phyloP scores from a whole-genome alignment of 2,113 vertebrate species.

The Candoia aspera region DNA sequence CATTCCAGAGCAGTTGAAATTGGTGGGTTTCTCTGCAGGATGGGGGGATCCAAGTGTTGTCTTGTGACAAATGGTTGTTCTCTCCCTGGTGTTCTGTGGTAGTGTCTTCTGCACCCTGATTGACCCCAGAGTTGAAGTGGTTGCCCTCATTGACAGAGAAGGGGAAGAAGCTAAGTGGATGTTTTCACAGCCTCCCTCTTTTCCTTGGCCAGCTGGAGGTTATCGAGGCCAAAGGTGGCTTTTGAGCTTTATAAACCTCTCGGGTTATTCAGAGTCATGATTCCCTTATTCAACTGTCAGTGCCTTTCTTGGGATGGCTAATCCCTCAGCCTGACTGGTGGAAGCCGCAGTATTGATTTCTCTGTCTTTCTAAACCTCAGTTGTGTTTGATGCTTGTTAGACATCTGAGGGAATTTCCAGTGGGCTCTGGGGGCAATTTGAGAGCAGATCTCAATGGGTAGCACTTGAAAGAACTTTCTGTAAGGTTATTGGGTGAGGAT shows the following conservation, averaged over 20 bases:
- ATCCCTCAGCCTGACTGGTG: slow-evolving; percentile 80
- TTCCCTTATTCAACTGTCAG: slow-evolving; percentile 72
- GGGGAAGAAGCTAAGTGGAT: slow-evolving; percentile 42
- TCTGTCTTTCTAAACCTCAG: slow-evolving; percentile 81
- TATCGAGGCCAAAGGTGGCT: slow-evolving; percentile 68
- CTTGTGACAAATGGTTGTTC: slow-evolving; percentile 5
- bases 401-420: slow-evolving; percentile 79
- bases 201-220: slow-evolving; percentile 66
- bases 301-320: slow-evolving; percentile 78
- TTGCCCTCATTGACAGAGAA: slow-evolving; percentile 54
- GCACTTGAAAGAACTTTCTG: slow-evolving; percentile 61
- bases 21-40: too few species aligned
- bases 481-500: slow-evolving; percentile 45
- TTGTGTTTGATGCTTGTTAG: slow-evolving; percentile 80
- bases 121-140: slow-evolving; percentile 36
- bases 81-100: slow-evolving; percentile 9
- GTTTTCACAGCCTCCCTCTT: slow-evolving; percentile 54
- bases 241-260: slow-evolving; percentile 77
- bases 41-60: background rate
- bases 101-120: background rate
- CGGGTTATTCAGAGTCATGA: slow-evolving; percentile 81
- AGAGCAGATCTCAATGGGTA: slow-evolving; percentile 61
- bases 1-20: too few species aligned
- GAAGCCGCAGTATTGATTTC: slow-evolving; percentile 83
- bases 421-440: slow-evolving; percentile 72